Evolutionary conservation across 2,797 vertebrate genomes (phyloP).

Genomic region (Microtus agrestis): DNA sequence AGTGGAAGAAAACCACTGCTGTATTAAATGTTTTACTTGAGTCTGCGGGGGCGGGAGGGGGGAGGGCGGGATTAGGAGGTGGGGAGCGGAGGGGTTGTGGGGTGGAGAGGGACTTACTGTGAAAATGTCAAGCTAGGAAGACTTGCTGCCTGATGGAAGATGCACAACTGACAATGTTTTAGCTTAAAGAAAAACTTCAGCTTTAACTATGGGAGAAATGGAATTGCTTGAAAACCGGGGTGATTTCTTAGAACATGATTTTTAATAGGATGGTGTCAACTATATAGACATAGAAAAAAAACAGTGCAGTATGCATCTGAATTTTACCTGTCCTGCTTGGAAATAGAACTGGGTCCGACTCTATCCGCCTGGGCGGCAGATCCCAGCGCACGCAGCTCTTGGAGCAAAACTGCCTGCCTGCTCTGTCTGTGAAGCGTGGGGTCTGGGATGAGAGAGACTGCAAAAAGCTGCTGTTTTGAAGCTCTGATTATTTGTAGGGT

Average conservation of each 20-base stretch:
- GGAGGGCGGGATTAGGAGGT: not conserved
- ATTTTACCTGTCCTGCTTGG: slow-evolving; percentile 70
- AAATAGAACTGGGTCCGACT: slow-evolving; percentile 71
- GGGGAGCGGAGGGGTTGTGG: not conserved
- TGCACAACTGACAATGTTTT: slow-evolving; percentile 80
- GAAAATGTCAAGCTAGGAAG: slow-evolving; percentile 84
- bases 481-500: slow-evolving; percentile 47
- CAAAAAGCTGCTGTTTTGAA: slow-evolving; percentile 61
- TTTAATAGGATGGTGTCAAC: slow-evolving; percentile 75
- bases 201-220: slow-evolving; percentile 82
- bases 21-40: slow-evolving; percentile 68
- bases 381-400: slow-evolving; percentile 63
- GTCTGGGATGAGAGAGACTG: slow-evolving; percentile 25
- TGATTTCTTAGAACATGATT: slow-evolving; percentile 55
- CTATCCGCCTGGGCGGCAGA: slow-evolving; percentile 64
- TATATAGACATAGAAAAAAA: slow-evolving; percentile 53
- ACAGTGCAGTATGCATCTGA: slow-evolving; percentile 59
- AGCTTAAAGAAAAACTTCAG: slow-evolving; percentile 84
- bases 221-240: slow-evolving; percentile 60
- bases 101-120: slow-evolving; percentile 68
- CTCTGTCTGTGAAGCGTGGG: slow-evolving; percentile 40
- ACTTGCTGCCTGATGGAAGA: slow-evolving; percentile 84
- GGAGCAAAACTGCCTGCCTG: not conserved
- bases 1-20: slow-evolving; percentile 74
- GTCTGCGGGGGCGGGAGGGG: not conserved